Evolutionary conservation across 1,140 invertebrate genomes (phyloP).

Genomic region (Bombus confusus): DNA sequence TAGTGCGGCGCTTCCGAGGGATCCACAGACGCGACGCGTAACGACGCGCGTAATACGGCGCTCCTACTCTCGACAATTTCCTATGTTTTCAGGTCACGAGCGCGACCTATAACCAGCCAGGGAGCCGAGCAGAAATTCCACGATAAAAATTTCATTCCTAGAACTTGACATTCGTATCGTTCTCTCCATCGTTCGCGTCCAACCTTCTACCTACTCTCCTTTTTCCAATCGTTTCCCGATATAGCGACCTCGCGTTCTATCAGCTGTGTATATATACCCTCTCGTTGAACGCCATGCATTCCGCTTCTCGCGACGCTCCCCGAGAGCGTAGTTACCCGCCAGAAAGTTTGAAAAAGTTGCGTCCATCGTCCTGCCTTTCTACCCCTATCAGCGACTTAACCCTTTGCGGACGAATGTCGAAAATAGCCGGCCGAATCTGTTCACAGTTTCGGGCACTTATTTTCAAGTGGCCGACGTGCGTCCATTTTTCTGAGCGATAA

Average conservation of each 20-base stretch:
- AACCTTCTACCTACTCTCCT: constrained; percentile 4
- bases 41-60: background rate
- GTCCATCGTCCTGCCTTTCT: background rate
- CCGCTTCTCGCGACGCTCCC: background rate
- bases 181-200: background rate
- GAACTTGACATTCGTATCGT: background rate
- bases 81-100: background rate
- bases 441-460: too few species aligned
- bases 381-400: too few species aligned
- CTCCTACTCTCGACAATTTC: background rate
- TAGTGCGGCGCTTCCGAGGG: background rate
- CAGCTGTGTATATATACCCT: background rate
- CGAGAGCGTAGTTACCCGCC: too few species aligned
- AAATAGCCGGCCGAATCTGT: too few species aligned
- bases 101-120: too few species aligned
- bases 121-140: background rate
- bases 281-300: background rate
- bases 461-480: too few species aligned
- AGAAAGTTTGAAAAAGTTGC: background rate
- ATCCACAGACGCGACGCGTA: background rate
- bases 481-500: too few species aligned
- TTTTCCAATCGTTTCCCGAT: background rate
- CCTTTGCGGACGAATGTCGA: too few species aligned
- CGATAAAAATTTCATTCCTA: background rate
- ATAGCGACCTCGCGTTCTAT: too few species aligned